Percentiles rank a stretch among this genome's conserved stretches.
Conservation (phyloP, 2,797 vertebrate species). For the Ataeniobius toweri region DNA sequence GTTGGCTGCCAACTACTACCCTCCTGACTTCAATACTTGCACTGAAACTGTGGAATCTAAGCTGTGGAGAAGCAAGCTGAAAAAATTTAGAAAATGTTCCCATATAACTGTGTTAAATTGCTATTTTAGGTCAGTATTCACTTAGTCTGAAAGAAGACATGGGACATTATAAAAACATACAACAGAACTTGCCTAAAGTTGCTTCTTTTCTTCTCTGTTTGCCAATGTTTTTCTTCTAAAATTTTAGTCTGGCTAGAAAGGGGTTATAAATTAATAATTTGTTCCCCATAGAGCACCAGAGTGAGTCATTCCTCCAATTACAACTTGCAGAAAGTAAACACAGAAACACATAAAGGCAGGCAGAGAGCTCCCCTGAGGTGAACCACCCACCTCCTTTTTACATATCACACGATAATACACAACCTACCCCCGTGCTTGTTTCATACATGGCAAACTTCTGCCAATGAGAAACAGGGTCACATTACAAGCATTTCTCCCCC, state of each 20-base stretch:
- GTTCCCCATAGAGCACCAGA: slow-evolving; percentile 54
- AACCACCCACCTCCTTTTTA: slow-evolving; percentile 18
- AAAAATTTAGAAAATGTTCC: slow-evolving; percentile 14
- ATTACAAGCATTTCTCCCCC: not conserved
- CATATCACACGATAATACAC: slow-evolving; percentile 22
- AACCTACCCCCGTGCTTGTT: slow-evolving; percentile 21
- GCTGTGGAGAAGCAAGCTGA: slow-evolving; percentile 10
- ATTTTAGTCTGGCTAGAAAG: slow-evolving; percentile 48
- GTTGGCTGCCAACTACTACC: slow-evolving; percentile 59
- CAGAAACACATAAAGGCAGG: slow-evolving; percentile 51
- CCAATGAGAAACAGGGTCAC: slow-evolving; percentile 52
- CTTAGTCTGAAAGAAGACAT: slow-evolving; percentile 15
- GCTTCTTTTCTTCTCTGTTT: slow-evolving; percentile 28
- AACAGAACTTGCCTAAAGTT: slow-evolving; percentile 27
- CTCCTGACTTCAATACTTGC: slow-evolving; percentile 41
- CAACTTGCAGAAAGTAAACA: slow-evolving; percentile 65
- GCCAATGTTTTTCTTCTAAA: slow-evolving; percentile 42
- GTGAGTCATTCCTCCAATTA: slow-evolving; percentile 72
- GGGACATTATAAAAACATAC: slow-evolving; percentile 28
- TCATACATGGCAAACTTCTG: slow-evolving; percentile 50
- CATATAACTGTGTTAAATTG: slow-evolving; percentile 7
- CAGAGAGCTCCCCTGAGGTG: slow-evolving; percentile 46
- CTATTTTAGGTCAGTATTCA: slow-evolving; percentile 11
- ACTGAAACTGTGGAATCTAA: slow-evolving; percentile 29
- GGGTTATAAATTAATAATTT: slow-evolving; percentile 68